Percentiles rank a stretch among this genome's conserved stretches.
Evolutionary conservation across 2,113 vertebrate genomes (phyloP).

Genomic region (Festucalex cinctus): DNA sequence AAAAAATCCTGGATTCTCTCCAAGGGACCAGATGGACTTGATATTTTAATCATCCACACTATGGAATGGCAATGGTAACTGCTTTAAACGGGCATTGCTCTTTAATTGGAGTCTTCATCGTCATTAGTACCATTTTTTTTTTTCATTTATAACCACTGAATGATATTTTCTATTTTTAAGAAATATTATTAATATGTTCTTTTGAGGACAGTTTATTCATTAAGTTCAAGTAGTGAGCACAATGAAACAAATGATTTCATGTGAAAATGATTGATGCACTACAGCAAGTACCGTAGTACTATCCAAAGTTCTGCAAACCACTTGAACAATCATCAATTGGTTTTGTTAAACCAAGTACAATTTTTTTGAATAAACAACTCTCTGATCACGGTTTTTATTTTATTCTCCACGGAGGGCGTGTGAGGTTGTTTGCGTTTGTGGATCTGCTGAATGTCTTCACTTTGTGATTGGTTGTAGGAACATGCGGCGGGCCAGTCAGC

Average conservation of each 20-base stretch:
- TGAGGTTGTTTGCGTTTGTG: background rate
- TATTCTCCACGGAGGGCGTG: background rate
- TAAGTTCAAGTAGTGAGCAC: conserved; percentile 30
- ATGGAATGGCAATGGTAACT: conserved; percentile 22
- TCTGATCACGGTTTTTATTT: background rate
- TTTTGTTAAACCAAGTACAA: conserved; percentile 18
- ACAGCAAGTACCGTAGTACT: background rate
- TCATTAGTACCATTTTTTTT: conserved; percentile 29
- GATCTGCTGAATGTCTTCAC: conserved; percentile 24
- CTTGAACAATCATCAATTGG: background rate
- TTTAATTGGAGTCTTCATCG: conserved; percentile 20
- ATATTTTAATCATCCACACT: conserved; percentile 32
- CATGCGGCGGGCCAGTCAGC: conserved; percentile 21
- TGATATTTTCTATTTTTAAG: conserved; percentile 13
- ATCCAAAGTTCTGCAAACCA: background rate
- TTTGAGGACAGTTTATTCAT: conserved; percentile 22
- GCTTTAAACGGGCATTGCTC: conserved; percentile 15
- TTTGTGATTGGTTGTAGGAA: conserved; percentile 47
- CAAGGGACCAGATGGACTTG: background rate
- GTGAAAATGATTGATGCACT: background rate
- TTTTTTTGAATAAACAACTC: conserved; percentile 9
- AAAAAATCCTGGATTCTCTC: conserved; percentile 12
- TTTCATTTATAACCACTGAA: conserved; percentile 5
- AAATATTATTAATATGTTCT: conserved; percentile 25
- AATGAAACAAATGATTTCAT: background rate